phyloP scores from a whole-genome alignment of 2,888 invertebrate species.

The Nasonovia ribisnigri region DNA sequence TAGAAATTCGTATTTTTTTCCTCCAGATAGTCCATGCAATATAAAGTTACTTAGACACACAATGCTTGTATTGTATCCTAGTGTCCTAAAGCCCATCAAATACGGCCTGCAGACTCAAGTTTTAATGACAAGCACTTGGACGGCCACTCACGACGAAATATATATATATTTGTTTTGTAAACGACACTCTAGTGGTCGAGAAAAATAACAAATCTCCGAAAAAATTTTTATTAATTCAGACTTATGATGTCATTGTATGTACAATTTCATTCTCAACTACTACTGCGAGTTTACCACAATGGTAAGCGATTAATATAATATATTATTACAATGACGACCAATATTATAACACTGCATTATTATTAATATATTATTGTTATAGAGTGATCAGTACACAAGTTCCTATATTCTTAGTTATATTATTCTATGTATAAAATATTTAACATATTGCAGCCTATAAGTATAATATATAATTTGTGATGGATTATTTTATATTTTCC shows the following conservation, averaged over 20 bases:
- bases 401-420: not conserved
- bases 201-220: conserved; percentile 35
- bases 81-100: conserved; percentile 44
- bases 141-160: not conserved
- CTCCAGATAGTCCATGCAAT: conserved; percentile 1
- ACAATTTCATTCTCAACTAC: not conserved
- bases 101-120: conserved; percentile 24
- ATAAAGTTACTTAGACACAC: conserved; percentile 20
- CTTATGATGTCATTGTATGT: not conserved
- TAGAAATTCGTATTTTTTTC: conserved; percentile 52
- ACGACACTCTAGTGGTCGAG: conserved; percentile 6
- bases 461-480: not conserved
- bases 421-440: not conserved
- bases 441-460: not conserved
- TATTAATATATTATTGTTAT: not conserved
- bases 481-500: not conserved
- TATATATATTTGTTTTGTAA: conserved; percentile 28
- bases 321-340: not conserved
- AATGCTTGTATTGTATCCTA: conserved; percentile 21
- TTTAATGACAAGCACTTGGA: conserved; percentile 40
- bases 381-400: not conserved
- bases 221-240: not conserved
- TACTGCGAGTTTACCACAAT: not conserved
- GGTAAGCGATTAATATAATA: not conserved
- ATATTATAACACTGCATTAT: not conserved